Base-by-base conservation (phyloP, 1,140 invertebrate genomes). In the Goniozus legneri region DNA sequence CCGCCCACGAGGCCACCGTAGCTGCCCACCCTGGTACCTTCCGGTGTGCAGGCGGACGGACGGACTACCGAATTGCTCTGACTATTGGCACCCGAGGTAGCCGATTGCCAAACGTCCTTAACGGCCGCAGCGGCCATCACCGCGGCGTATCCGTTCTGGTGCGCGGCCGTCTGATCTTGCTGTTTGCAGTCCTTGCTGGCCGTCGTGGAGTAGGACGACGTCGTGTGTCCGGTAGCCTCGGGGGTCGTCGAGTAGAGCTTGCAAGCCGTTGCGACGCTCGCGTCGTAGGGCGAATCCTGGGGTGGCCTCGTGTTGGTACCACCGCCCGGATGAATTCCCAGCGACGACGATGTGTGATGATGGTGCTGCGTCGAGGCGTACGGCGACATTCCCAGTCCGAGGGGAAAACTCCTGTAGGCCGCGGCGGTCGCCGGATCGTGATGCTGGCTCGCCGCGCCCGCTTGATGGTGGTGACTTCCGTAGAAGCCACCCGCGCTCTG, bases 211-310 rank as follows among this genome's bases (percentile, higher is more conserved):
- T 81, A 81, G 8, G 79, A 79, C 40, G 79, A 78, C 45, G 80
- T 79, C 53, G 84, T 78, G 52, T 79, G 77, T 8, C 73, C 74
- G 33, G 80, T 71, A 47, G 78, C 75, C 58, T 82, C 78, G n/a
- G 82, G 75, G 44, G 83, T 81, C 32, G 84, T 81, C 7, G 85
- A 85, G 65, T 90, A 91, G 1, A 90, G 77, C 71, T 92, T 92
- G 70, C 90, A 93, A n/a, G 82, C 81, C 8, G 89, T 89, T 33
- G 88, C 87, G 33, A 92, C 89, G 54, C 88, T 91, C 1, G 89
- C 90, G 63, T 92, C 89, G 76, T 92, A 92, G 1, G 89, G 88
- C 33, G 88, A 91, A 62, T 92, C 89, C 71, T 91, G 89, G 31
- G 87, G 86, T 53, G 89, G 87, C 62, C 88, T 79, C 35, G 84